phyloP scores from a whole-genome alignment of 1,140 invertebrate genomes.

The Leptopilina boulardi region DNA sequence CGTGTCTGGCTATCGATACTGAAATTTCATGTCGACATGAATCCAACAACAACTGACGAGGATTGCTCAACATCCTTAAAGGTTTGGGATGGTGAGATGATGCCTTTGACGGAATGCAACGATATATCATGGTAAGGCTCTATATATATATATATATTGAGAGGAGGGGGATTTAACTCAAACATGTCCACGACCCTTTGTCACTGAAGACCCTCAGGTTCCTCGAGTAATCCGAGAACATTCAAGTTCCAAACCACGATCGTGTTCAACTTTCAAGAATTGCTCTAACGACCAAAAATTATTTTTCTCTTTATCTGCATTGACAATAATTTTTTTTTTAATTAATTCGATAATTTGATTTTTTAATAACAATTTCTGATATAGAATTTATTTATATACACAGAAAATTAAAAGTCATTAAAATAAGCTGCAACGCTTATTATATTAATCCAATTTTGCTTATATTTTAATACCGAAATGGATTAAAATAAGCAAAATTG shows the following conservation, averaged over 20 bases:
- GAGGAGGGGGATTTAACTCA: not conserved
- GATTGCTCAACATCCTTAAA: conserved; percentile 87
- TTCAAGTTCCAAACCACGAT: not conserved
- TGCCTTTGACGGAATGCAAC: conserved; percentile 85
- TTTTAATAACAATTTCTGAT: too few species aligned
- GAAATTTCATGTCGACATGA: conserved; percentile 86
- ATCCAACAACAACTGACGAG: conserved; percentile 78
- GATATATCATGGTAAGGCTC: conserved; percentile 85
- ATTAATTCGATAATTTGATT: too few species aligned
- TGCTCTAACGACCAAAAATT: too few species aligned
- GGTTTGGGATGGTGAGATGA: conserved; percentile 89
- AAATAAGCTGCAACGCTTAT: too few species aligned
- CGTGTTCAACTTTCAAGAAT: not conserved
- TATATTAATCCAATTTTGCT: too few species aligned
- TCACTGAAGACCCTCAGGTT: not conserved
- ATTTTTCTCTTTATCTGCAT: too few species aligned
- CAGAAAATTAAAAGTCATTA: too few species aligned
- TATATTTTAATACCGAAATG: too few species aligned
- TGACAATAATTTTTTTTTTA: not conserved
- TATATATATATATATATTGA: not conserved
- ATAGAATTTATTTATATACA: too few species aligned
- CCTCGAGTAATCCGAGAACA: conserved; percentile 7
- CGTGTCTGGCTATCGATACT: conserved; percentile 91
- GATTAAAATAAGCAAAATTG: too few species aligned
- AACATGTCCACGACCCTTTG: conserved; percentile 7